Evolutionary conservation across 2,113 vertebrate genomes (phyloP), one percentile per base, ranked within the genome.

Genomic region (Tachysurus fulvidraco): DNA sequence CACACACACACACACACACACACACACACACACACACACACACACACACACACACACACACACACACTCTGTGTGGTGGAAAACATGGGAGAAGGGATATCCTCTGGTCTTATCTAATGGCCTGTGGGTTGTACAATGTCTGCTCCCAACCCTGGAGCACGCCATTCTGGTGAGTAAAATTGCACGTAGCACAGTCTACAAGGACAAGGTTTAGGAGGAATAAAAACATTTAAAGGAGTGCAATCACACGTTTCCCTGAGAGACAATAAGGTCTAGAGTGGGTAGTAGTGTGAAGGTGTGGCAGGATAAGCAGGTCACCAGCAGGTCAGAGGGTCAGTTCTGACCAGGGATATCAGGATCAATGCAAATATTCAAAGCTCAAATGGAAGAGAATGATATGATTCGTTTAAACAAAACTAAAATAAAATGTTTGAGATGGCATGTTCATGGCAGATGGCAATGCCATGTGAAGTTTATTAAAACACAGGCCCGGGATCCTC

Each of bases 101-200:
- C 91, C 91, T 89, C 87, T 87, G 83, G 84, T 84, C 89, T 89
- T 90, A 89, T 90, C 84, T 90, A 64, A 44, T 65, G 79, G 64
- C 62, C 80, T 87, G 60, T 46, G 90, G 69, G 84, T 88, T 88
- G 87, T 86, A 59, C 84, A 89, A 86, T 46, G 82, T 81, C 86
- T 80, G 86, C 82, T 81, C 73, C 60, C 57, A 83, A 90, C 89
- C 88, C 89, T 81, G 86, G 85, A 89, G 87, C 78, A 82, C 84
- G 28, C 73, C 78, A 64, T 79, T 83, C 78, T 36, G 84, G 84
- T 88, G 81, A 87, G 91, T 90, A 78, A 71, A 89, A 89, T 65
- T 44, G 91, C 91, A 92, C 88, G 90, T 91, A 91, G 85, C 78
- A 46, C 1, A 6, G 74, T 85, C 46, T 77, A 80, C 69, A 23